Conservation (phyloP, 2,797 vertebrate genomes). For the Parauchenoglanis punctatus region DNA sequence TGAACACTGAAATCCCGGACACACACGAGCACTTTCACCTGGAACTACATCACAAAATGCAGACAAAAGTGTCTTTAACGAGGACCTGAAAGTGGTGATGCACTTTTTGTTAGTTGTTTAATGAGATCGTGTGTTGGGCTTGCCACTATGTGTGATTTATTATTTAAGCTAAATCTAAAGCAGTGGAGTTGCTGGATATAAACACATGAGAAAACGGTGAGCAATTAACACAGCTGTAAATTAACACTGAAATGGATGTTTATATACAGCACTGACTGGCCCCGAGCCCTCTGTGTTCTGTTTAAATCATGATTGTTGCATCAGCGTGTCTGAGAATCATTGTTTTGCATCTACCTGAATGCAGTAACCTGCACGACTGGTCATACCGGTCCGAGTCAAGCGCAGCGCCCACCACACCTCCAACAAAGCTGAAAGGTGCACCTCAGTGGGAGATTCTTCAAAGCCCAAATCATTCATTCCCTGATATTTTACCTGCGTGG, state of each 20-base stretch:
- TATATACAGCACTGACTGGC: not conserved
- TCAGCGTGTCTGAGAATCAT: not conserved
- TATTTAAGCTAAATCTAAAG: not conserved
- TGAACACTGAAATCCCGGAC: no score
- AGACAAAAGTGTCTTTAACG: not conserved
- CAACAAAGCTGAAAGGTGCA: not conserved
- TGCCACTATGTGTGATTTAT: not conserved
- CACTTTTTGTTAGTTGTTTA: not conserved
- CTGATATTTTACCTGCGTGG: not conserved
- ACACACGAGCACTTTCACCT: no score
- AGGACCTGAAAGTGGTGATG: not conserved
- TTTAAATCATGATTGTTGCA: not conserved
- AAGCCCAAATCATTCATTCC: not conserved
- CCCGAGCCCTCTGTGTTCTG: not conserved
- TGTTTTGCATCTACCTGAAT: not conserved
- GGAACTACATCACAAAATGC: not conserved
- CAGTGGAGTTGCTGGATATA: not conserved
- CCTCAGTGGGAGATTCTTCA: not conserved
- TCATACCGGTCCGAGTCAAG: not conserved
- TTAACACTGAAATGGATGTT: not conserved
- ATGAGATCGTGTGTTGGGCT: not conserved
- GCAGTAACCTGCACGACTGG: constrained; percentile 41
- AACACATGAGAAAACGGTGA: not conserved
- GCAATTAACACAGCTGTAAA: not conserved
- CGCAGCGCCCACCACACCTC: not conserved